Base-by-base conservation (phyloP, 2,113 vertebrate species). In the Cavia aperea region DNA sequence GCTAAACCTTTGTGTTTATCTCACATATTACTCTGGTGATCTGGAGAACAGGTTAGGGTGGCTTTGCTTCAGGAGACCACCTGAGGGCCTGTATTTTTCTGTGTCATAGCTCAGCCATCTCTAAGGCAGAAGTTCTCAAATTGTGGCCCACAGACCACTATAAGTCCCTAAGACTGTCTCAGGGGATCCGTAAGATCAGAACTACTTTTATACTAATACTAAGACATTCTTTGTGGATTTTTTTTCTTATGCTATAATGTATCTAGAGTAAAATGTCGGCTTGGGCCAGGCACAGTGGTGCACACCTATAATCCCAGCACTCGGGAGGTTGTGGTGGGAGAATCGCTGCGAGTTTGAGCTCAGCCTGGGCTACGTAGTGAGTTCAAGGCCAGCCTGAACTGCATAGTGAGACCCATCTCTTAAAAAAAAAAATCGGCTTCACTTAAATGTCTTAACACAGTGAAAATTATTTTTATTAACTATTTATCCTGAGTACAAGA, bases 401-500 rank as follows among this genome's bases (percentile, higher is more conserved):
- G 58, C 14, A 16, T 66, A 33, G 65, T 33, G 65, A 66, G 65
- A 66, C 29, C 65, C 65, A 33, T 66, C 31, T 66, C 31, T 31
- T 29, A 33, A 12, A 13, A 33, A 68, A 68, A 68, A 63, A 58
- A 29, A 3, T 24, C 60, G 63, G 54, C 63, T 90, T 94, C 58
- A 77, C 66, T 81, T 87, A 77, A 95, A 77, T 81, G 66, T 86
- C 43, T 88, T 60, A 51, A 93, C 88, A 49, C 33, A 46, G 31
- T 66, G 65, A 51, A 93, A 81, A 65, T 54, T 65, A n/a, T 86
- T 94, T 89, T 66, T 79, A 73, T 85, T 90, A n/a, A 58, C 43
- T 73, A 66, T 87, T 90, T 88, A 85, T 36, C 49, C 56, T 77
- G 60, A 91, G n/a, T 77, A 36, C 62, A 89, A 11, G 31, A 31